Base-by-base conservation (phyloP, 1,140 invertebrate genomes). In the Drosophila arawakana region DNA sequence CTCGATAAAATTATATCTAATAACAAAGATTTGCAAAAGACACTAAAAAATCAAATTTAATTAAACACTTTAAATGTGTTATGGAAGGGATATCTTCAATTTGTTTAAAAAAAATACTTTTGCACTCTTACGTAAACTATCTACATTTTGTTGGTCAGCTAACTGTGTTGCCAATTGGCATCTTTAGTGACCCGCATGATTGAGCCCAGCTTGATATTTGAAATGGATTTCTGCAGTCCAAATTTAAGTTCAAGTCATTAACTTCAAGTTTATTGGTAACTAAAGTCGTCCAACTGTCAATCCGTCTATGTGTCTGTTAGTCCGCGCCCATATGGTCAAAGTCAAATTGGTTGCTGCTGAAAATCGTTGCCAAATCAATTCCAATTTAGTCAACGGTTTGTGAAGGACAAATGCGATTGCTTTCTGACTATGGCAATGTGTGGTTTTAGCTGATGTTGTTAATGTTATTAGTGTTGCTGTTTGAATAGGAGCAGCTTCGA, bases 341-440 rank as follows among this genome's bases (percentile, higher is more conserved):
- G 81, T 73, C 75, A 72, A 59, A 68, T 68, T 55, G 59, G 57
- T 39, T 55, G 50, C 80, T 62, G 73, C 65, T 55, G 76, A 65
- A 30, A 68, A 77, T 67, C 67, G 84, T 76, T 86, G 83, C 83
- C 83, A 88, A 89, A 88, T 83, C 83, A 79, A 80, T 89, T 86
- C 83, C 84, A 88, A 88, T 83, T 88, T 89, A 89, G 83, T 88
- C 80, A 83, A 73, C 76, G 71, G 75, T 59, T 86, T 68, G 72
- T 86, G 78, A 85, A 88, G 83, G 83, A 88, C 83, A 88, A 80
- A 50, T 58, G n/a, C 57, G 57, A 59, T 46, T 44, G 57, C 21
- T 59, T 13, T 43, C 59, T 57, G 65, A 72, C 58, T 81, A 67
- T 55, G 65, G 44, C 9, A 35, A 58, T 66, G 55, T 58, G 61